phyloP scores from a whole-genome alignment of 2,888 invertebrate genomes.

The Hypsopygia costalis region DNA sequence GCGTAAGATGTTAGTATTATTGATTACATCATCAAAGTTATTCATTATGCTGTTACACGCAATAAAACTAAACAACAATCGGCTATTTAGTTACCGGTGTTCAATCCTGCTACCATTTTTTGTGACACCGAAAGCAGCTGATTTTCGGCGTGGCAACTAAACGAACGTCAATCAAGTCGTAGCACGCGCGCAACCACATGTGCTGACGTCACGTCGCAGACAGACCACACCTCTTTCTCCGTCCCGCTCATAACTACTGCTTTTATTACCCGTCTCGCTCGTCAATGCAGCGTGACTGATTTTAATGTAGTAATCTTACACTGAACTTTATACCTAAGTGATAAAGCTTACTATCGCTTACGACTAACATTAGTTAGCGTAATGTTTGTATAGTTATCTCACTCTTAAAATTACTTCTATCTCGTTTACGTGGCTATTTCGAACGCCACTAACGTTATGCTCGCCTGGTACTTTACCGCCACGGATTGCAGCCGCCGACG shows the following conservation, averaged over 20 bases:
- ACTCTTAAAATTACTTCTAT: conserved; percentile 35
- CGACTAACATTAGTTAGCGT: conserved; percentile 23
- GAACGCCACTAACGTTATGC: conserved; percentile 46
- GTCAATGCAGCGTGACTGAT: conserved; percentile 55
- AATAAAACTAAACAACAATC: background rate
- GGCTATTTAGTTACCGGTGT: background rate
- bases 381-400: conserved; percentile 33
- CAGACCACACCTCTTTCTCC: conserved; percentile 48
- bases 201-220: conserved; percentile 56
- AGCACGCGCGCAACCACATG: conserved; percentile 61
- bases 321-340: conserved; percentile 26
- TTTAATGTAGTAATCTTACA: conserved; percentile 25
- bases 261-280: conserved; percentile 41
- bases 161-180: conserved; percentile 51
- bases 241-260: conserved; percentile 40
- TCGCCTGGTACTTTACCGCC: conserved; percentile 78
- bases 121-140: conserved; percentile 62
- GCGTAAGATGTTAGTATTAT: background rate
- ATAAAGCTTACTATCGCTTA: conserved; percentile 37
- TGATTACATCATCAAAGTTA: background rate
- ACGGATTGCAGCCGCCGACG: conserved; percentile 75
- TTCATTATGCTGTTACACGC: background rate
- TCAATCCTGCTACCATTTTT: conserved; percentile 26
- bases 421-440: conserved; percentile 33
- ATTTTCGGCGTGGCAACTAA: conserved; percentile 64